Evolutionary conservation across 2,888 invertebrate species (phyloP).

Genomic region (Amiota communis): DNA sequence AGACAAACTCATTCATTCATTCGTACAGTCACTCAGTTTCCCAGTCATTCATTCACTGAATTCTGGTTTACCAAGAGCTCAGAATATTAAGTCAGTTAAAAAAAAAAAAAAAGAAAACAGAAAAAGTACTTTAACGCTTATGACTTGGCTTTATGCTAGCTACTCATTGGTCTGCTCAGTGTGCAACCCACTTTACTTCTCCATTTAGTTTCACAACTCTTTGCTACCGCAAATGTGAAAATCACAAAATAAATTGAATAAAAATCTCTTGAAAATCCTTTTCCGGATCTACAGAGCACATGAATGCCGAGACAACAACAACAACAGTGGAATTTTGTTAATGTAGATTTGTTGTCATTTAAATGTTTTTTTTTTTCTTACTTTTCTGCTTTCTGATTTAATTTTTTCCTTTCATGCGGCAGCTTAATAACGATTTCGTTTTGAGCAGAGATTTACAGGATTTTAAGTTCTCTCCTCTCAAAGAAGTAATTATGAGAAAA

Average conservation of each 20-base stretch:
- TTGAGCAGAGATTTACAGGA: neutral
- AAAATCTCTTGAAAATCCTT: conserved; percentile 29
- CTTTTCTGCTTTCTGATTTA: neutral
- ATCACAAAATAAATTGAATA: conserved; percentile 21
- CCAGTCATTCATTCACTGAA: too few relatives aligned
- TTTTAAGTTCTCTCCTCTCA: neutral
- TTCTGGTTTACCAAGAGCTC: neutral
- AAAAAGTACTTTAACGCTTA: conserved; percentile 9
- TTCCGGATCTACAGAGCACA: neutral
- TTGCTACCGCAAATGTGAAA: conserved; percentile 14
- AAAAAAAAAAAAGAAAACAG: neutral
- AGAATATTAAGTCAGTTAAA: neutral
- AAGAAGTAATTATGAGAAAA: too few relatives aligned
- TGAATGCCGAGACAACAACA: neutral
- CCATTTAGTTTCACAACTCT: neutral
- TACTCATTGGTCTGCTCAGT: neutral
- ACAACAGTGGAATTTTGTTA: neutral
- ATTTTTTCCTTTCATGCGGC: neutral
- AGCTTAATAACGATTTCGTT: neutral
- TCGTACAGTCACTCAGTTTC: too few relatives aligned
- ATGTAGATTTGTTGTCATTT: conserved; percentile 17
- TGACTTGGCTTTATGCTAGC: too few relatives aligned
- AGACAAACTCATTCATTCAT: too few relatives aligned
- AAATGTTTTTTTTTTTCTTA: neutral
- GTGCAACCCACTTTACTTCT: neutral